Evolutionary conservation across 2,888 invertebrate species (phyloP).

Genomic region (Dryocosmus kuriphilus): DNA sequence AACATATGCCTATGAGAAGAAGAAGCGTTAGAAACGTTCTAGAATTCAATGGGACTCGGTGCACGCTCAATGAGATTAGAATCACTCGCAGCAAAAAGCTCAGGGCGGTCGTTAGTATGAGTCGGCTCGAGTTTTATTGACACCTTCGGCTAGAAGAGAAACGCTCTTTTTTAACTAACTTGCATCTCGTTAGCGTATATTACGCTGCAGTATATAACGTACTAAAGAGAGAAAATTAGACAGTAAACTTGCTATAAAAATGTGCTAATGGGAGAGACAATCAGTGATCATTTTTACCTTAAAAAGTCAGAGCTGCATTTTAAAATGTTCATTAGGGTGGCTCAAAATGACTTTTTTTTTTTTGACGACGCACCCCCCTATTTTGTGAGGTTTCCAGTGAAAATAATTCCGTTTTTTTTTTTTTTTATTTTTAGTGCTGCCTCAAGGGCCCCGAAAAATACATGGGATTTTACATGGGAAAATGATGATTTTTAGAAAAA

Average conservation of each 20-base stretch:
- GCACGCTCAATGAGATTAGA: constrained; percentile 30
- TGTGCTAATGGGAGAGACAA: not conserved
- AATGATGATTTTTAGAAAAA: no score
- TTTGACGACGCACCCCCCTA: no score
- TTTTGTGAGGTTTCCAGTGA: no score
- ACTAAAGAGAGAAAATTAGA: constrained; percentile 2
- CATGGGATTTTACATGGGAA: no score
- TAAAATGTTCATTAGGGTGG: not conserved
- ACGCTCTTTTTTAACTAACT: constrained; percentile 13
- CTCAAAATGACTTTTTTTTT: no score
- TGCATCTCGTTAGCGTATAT: constrained; percentile 24
- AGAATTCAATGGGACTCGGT: constrained; percentile 25
- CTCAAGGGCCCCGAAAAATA: no score
- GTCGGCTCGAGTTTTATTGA: constrained; percentile 21
- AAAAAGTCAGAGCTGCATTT: not conserved
- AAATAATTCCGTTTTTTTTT: no score
- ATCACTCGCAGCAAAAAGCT: constrained; percentile 33
- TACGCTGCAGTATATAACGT: not conserved
- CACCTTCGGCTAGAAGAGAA: constrained; percentile 30
- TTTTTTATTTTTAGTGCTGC: no score
- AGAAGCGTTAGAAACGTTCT: constrained; percentile 31
- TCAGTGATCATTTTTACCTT: not conserved
- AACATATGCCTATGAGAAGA: constrained; percentile 13
- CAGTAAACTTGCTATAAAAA: not conserved
- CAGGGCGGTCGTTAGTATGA: constrained; percentile 17